Evolutionary conservation across 2,113 vertebrate species (phyloP).

Genomic region (Pterocles burchelli): DNA sequence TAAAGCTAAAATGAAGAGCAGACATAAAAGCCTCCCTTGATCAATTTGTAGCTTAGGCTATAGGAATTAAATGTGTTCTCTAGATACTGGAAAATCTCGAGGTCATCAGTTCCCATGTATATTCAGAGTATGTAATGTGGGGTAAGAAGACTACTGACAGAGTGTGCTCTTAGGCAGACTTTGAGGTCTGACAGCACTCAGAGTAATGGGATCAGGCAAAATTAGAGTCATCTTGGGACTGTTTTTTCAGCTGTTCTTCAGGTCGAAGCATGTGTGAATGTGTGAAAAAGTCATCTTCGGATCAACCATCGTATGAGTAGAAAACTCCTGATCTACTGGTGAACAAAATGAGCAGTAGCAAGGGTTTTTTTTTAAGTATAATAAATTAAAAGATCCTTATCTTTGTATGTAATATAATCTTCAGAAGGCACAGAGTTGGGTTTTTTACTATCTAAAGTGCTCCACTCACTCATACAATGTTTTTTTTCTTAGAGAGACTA

Average conservation of each 20-base stretch:
- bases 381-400: neutral
- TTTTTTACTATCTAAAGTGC: neutral
- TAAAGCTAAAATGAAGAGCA: neutral
- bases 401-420: neutral
- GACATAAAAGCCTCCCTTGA: neutral
- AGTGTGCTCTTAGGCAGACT: neutral
- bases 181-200: neutral
- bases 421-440: neutral
- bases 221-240: neutral
- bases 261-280: neutral
- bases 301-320: neutral
- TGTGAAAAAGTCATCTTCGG: neutral
- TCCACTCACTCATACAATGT: neutral
- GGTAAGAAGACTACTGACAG: neutral
- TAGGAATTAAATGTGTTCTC: neutral
- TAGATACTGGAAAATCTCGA: neutral
- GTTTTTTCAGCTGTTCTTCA: neutral
- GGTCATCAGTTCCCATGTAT: accelerated
- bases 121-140: accelerated
- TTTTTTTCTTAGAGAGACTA: neutral
- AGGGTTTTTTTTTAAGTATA: neutral
- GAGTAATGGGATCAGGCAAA: neutral
- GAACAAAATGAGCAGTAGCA: neutral
- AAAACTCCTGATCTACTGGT: neutral
- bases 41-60: accelerated